These are phyloP conservation scores for Bradypodion pumilum DNA, from an alignment of 2,797 vertebrate species.

Conservation along the genomic window DNA sequence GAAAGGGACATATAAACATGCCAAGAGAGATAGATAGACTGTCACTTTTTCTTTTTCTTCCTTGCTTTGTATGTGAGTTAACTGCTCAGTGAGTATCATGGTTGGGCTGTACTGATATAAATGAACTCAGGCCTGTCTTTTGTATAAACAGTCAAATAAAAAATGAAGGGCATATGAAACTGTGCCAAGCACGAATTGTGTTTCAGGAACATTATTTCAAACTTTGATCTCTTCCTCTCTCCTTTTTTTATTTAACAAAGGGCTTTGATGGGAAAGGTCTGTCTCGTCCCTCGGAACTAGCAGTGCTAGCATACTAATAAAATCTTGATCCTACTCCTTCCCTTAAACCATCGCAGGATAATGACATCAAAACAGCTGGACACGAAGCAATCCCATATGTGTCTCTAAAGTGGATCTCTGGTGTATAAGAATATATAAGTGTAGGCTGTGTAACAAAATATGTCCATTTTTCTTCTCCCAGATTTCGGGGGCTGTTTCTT, in stretches of 20 bases:
- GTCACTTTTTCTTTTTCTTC: slow-evolving; percentile 60
- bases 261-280: slow-evolving; percentile 8
- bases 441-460: not conserved
- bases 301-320: not conserved
- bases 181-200: slow-evolving; percentile 30
- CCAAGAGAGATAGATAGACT: slow-evolving; percentile 72
- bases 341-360: not conserved
- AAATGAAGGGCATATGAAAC: slow-evolving; percentile 38
- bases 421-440: not conserved
- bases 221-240: not conserved
- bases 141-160: slow-evolving; percentile 55
- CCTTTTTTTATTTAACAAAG: not conserved
- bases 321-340: not conserved
- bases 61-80: slow-evolving; percentile 46
- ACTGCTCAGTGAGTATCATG: slow-evolving; percentile 49
- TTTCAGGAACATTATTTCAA: not conserved
- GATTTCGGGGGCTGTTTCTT: not conserved
- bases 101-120: slow-evolving; percentile 42
- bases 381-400: not conserved
- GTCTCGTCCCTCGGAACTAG: not conserved
- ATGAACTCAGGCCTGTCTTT: slow-evolving; percentile 42
- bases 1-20: slow-evolving; percentile 74
- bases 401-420: not conserved
- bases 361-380: not conserved
- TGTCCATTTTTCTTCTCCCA: not conserved